phyloP scores from a whole-genome alignment of 1,140 invertebrate species.

The Neotoxoptera formosana region DNA sequence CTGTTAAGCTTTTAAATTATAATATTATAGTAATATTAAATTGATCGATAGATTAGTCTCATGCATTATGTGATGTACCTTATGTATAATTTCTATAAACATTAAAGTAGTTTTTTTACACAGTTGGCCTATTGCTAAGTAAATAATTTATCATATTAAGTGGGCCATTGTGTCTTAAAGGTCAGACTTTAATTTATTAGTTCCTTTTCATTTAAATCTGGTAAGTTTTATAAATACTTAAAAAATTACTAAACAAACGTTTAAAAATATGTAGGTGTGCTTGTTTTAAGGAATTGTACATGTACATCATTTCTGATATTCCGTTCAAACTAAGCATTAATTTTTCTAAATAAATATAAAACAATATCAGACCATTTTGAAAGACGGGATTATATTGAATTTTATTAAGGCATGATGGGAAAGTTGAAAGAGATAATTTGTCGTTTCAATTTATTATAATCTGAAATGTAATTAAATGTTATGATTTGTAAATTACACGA shows the following conservation, averaged over 20 bases:
- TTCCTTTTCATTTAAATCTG: neutral
- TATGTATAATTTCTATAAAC: neutral
- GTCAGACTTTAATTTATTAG: slow-evolving; percentile 10
- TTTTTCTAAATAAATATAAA: neutral
- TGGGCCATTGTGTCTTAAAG: neutral
- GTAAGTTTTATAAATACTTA: neutral
- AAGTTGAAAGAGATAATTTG: neutral
- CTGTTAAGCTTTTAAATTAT: neutral
- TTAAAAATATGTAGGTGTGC: neutral
- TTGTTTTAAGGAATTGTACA: neutral
- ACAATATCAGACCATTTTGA: neutral
- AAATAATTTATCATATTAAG: neutral
- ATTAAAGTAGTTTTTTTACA: neutral
- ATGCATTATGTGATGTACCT: neutral
- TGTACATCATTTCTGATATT: too few species aligned
- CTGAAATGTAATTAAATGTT: neutral
- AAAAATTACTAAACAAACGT: neutral
- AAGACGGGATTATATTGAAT: neutral
- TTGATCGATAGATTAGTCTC: neutral
- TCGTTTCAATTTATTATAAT: neutral
- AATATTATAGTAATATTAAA: neutral
- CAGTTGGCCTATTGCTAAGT: neutral
- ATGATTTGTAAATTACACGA: neutral
- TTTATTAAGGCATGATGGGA: neutral
- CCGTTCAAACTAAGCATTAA: too few species aligned